Conservation (phyloP, 53 echinoderm and acorn worm genomes). For the Henricia sp. region DNA sequence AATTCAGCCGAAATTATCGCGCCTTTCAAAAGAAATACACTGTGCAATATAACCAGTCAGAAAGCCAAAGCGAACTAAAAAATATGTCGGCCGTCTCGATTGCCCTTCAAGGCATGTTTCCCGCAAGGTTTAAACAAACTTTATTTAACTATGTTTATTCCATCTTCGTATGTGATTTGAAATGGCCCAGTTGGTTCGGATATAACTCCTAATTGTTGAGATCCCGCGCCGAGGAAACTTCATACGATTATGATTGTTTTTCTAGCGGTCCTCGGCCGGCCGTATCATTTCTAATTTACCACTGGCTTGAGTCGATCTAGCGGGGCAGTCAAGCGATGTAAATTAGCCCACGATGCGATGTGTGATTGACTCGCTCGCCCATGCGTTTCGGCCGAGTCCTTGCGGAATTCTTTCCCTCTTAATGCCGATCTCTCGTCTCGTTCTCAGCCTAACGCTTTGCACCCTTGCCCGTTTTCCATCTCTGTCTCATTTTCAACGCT, state of each 20-base stretch:
- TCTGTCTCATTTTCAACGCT: constrained; percentile 52
- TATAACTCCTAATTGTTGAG: constrained; percentile 51
- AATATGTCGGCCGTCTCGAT: no score
- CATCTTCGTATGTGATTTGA: constrained; percentile 17
- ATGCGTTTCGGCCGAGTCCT: constrained; percentile 29
- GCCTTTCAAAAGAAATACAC: no score
- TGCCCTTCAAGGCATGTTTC: no score
- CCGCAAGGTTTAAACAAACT: no score
- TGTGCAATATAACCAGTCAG: no score
- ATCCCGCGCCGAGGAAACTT: constrained; percentile 29
- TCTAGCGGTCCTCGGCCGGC: constrained; percentile 41
- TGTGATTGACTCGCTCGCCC: constrained; percentile 60
- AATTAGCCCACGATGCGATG: constrained; percentile 38
- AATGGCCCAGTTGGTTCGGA: constrained; percentile 29
- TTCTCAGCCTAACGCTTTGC: background rate
- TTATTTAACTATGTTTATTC: no score
- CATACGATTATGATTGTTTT: constrained; percentile 58
- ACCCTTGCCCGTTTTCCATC: constrained; percentile 15
- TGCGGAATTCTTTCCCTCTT: constrained; percentile 25
- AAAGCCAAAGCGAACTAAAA: no score
- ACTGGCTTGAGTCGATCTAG: constrained; percentile 55
- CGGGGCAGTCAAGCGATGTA: constrained; percentile 47
- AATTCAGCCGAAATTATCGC: no score
- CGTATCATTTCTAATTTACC: constrained; percentile 68
- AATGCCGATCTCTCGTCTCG: constrained; percentile 10